These are phyloP conservation scores for Pomatorhinus ruficollis DNA, from an alignment of 2,113 vertebrate species.

Conservation along the genomic window DNA sequence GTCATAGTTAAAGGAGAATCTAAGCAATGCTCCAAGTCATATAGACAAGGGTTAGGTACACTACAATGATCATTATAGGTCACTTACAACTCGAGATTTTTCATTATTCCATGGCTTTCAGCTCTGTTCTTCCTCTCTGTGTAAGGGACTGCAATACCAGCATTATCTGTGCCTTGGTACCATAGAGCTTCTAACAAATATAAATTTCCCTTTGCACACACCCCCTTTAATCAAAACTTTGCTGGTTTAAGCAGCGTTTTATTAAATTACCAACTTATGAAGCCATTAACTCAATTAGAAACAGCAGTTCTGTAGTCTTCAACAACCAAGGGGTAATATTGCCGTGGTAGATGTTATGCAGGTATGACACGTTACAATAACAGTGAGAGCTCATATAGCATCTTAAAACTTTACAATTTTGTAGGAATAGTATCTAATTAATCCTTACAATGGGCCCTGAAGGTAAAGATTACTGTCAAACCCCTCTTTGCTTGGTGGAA, in stretches of 20 bases:
- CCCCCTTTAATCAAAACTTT: constrained; percentile 67
- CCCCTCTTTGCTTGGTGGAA: constrained; percentile 1
- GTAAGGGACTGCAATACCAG: neutral
- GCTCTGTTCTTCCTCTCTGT: neutral
- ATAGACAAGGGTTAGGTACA: accelerated
- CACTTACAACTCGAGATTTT: neutral
- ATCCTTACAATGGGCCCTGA: neutral
- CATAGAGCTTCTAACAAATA: constrained; percentile 38
- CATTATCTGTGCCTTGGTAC: constrained; percentile 14
- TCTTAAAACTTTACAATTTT: constrained; percentile 36
- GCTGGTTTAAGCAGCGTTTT: constrained; percentile 68
- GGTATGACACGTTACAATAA: constrained; percentile 19
- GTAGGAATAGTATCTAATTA: constrained; percentile 29
- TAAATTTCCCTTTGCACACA: constrained; percentile 48
- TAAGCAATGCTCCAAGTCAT: neutral
- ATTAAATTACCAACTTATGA: constrained; percentile 72
- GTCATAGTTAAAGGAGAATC: neutral
- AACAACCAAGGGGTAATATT: constrained; percentile 43
- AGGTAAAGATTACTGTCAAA: constrained; percentile 28
- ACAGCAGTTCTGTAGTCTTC: constrained; percentile 50
- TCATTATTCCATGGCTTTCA: neutral
- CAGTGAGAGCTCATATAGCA: constrained; percentile 25
- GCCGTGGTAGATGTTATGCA: neutral
- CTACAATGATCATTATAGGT: neutral
- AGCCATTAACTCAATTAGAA: constrained; percentile 68